These are phyloP conservation scores for Polyergus mexicanus DNA, from an alignment of 1,140 invertebrate genomes.

Conservation along the genomic window DNA sequence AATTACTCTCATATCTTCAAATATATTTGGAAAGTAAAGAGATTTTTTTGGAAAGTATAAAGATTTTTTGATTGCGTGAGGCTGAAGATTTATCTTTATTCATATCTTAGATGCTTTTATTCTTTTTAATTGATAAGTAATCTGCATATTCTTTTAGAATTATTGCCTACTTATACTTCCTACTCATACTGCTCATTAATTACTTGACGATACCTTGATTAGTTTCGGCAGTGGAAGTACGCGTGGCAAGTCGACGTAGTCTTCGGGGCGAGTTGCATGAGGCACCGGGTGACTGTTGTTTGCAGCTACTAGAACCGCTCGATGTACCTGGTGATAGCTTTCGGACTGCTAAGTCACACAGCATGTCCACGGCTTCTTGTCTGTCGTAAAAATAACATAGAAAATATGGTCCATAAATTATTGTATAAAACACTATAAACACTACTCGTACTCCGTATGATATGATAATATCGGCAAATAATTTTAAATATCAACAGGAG, in stretches of 20 bases:
- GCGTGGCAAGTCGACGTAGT: slow-evolving; percentile 83
- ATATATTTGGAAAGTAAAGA: not conserved
- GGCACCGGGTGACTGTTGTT: slow-evolving; percentile 86
- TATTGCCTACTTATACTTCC: not conserved
- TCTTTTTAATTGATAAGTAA: not conserved
- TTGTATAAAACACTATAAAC: not conserved
- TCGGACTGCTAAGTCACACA: slow-evolving; percentile 92
- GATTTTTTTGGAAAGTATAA: not conserved
- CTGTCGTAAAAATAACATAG: slow-evolving; percentile 83
- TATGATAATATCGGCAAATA: not conserved
- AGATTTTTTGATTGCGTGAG: too few relatives aligned
- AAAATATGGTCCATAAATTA: not conserved
- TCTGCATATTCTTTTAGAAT: not conserved
- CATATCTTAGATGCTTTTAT: too few relatives aligned
- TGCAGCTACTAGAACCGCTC: slow-evolving; percentile 86
- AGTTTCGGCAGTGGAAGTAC: slow-evolving; percentile 81
- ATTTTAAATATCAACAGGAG: slow-evolving; percentile 8
- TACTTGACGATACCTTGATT: slow-evolving; percentile 77
- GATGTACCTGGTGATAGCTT: slow-evolving; percentile 89
- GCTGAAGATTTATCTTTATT: too few relatives aligned
- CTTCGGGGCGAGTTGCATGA: slow-evolving; percentile 88
- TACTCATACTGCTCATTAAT: not conserved
- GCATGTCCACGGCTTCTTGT: slow-evolving; percentile 94
- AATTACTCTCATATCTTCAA: not conserved
- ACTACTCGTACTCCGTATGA: not conserved